Percentiles rank a stretch among this genome's conserved stretches.
phyloP scores from a whole-genome alignment of 2,888 invertebrate genomes.

The Rhimphoctona megacephalus region DNA sequence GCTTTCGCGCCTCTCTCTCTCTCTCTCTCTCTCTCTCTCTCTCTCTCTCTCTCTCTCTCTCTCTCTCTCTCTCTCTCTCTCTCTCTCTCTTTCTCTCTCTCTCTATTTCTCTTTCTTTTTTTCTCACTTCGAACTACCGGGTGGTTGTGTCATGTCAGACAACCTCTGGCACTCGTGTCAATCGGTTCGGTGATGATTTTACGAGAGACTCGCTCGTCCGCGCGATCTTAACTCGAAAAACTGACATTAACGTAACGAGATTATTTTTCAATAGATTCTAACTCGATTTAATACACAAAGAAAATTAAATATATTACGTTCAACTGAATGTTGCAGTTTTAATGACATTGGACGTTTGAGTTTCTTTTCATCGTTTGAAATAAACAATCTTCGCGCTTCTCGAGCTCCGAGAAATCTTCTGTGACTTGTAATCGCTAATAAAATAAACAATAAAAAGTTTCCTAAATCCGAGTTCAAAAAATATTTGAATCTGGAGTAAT shows the following conservation, averaged over 20 bases:
- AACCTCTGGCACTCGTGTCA: slow-evolving; percentile 26
- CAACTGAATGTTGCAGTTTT: background rate
- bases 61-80: background rate
- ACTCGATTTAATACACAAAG: background rate
- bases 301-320: background rate
- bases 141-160: slow-evolving; percentile 44
- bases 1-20: slow-evolving; percentile 54
- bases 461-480: background rate
- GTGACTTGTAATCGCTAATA: background rate
- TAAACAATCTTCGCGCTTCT: background rate
- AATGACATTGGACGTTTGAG: background rate
- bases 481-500: background rate
- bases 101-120: slow-evolving; percentile 49
- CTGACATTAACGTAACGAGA: background rate
- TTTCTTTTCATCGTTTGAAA: background rate
- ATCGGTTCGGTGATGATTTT: slow-evolving; percentile 40
- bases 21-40: slow-evolving; percentile 36
- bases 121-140: slow-evolving; percentile 22
- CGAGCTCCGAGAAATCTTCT: background rate
- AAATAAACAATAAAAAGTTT: background rate
- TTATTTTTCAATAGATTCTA: background rate
- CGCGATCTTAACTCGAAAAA: slow-evolving; percentile 5
- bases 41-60: slow-evolving; percentile 32
- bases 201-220: background rate
- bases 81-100: slow-evolving; percentile 20